These are phyloP conservation scores for Prosopocoilus inquinatus DNA, from an alignment of 2,888 invertebrate genomes.

Conservation along the genomic window DNA sequence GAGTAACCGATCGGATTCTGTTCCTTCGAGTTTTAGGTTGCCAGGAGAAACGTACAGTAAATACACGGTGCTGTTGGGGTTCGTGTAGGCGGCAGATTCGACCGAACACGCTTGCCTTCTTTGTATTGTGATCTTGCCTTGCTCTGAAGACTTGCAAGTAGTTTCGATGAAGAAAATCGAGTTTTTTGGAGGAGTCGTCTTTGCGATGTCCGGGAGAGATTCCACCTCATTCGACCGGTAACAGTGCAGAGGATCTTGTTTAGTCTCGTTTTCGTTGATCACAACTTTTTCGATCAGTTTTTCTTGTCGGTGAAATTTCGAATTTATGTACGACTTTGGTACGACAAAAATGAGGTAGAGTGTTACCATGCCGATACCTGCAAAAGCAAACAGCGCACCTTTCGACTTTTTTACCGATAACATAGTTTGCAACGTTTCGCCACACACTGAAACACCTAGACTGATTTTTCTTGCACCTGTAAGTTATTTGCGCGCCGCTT, in stretches of 20 bases:
- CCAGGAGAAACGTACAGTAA: constrained; percentile 56
- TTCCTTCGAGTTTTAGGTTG: constrained; percentile 23
- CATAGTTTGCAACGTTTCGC: too few relatives aligned
- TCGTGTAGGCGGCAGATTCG: constrained; percentile 64
- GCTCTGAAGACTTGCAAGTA: constrained; percentile 53
- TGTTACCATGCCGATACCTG: too few relatives aligned
- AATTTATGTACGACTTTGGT: too few relatives aligned
- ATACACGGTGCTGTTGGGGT: constrained; percentile 58
- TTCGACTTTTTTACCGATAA: too few relatives aligned
- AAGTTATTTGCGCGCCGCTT: too few relatives aligned
- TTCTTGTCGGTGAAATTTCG: too few relatives aligned
- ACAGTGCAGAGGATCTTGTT: constrained; percentile 1
- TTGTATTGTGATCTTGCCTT: constrained; percentile 51
- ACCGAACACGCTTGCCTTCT: constrained; percentile 66
- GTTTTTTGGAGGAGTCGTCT: constrained; percentile 39
- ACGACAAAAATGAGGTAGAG: too few relatives aligned
- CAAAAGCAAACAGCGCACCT: too few relatives aligned
- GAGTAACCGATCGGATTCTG: constrained; percentile 41
- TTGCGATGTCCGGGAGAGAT: constrained; percentile 40
- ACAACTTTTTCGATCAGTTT: too few relatives aligned
- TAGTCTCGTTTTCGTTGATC: too few relatives aligned
- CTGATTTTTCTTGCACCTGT: too few relatives aligned
- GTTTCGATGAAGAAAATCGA: constrained; percentile 70
- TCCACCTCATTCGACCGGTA: background rate
- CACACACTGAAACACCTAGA: too few relatives aligned